Evolutionary conservation across 2,888 invertebrate species (phyloP), one percentile per base, ranked within the genome.

Genomic region (Lysandra coridon): DNA sequence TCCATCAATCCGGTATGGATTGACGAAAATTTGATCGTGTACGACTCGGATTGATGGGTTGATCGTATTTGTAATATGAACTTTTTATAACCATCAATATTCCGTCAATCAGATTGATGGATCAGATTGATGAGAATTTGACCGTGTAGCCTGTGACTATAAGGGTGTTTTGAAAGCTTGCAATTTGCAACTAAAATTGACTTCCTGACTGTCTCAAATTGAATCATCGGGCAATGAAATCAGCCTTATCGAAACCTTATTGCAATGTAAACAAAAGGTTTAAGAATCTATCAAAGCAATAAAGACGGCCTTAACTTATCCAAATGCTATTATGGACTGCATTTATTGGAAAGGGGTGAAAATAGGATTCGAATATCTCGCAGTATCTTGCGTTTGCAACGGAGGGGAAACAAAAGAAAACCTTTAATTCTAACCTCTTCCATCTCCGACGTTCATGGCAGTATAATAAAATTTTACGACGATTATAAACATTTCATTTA

Each of bases 281-380:
- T 30, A 53, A 53, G 53, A 74, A 76, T 53, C 33, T 53, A 57
- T 76, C 33, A 23, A 57, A 53, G 69, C 69, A 74, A 74, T 74
- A 44, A 74, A 44, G 74, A 53, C 76, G 57, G 53, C 76, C 53
- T 53, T 76, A 57, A 76, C 53, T 76, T 76, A 76, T 57, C 75
- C 53, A 5, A 75, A 75, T 30, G 49, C 33, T 75, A 49, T 75
- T 53, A 76, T 17, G 49, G 76, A 53, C 76, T 76, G 76, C 76
- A 76, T 76, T 76, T 76, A 76, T 76, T 76, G 76, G 76, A 76
- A 76, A 76, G 30, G 76, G 76, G 76, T 57, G 76, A 74, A 10
- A 44, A 76, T 57, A 57, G 76, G 57, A 44, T 53, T 57, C 53
- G 30, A 57, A 76, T 17, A 57, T 76, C 76, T 76, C 53, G 76